phyloP scores from a whole-genome alignment of 2,797 vertebrate genomes.

The Lepilemur septentrionalis region DNA sequence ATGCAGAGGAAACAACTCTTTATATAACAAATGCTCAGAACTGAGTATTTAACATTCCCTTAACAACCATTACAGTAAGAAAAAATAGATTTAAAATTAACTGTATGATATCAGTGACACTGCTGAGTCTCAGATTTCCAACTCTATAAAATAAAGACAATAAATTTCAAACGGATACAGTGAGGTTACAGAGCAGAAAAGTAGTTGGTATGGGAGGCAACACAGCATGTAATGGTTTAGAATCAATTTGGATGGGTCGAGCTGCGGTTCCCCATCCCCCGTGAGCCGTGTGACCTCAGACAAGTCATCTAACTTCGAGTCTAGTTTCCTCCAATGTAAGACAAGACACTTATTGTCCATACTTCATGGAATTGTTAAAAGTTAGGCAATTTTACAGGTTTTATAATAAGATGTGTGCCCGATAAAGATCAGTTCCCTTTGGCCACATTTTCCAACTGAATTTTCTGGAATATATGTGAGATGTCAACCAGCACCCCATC shows the following conservation, averaged over 20 bases:
- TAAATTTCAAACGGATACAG: neutral
- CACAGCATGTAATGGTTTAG: neutral
- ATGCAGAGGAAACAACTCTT: neutral
- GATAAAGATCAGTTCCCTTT: neutral
- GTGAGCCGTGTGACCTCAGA: neutral
- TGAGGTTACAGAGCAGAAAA: neutral
- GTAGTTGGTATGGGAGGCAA: neutral
- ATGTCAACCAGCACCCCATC: neutral
- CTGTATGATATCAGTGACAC: neutral
- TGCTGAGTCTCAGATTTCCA: neutral
- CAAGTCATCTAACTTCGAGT: neutral
- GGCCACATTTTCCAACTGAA: neutral
- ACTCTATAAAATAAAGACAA: neutral
- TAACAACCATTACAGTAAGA: neutral
- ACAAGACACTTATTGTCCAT: neutral
- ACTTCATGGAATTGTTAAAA: neutral
- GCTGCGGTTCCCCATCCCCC: neutral
- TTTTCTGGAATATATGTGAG: neutral
- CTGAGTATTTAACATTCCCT: neutral
- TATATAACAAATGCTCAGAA: neutral
- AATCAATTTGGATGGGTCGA: neutral
- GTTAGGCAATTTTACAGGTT: neutral
- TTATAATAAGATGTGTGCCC: neutral
- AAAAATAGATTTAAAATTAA: conserved; percentile 31
- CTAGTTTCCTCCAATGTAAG: neutral